Base-by-base conservation (phyloP, 1,140 invertebrate genomes). In the Drosophila pseudoobscura region DNA sequence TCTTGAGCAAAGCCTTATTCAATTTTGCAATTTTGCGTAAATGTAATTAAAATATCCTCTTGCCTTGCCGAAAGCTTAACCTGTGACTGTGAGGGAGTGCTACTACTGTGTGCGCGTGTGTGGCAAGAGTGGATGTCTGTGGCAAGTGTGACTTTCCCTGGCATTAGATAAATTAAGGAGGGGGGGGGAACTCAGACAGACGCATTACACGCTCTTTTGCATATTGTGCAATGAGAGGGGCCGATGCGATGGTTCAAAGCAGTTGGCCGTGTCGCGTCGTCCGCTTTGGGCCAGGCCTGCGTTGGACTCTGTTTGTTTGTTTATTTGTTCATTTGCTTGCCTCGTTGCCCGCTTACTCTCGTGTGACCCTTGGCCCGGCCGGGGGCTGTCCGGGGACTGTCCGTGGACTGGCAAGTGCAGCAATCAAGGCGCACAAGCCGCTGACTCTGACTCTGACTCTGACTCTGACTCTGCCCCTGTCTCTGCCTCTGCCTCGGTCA, bases 41-140 rank as follows among this genome's bases (percentile, higher is more conserved):
- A 85, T 85, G 80, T 85, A 85, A 85, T 85, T 85, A 85, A 85
- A 85, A 87, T 87, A 85, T 78, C 82, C 82, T 68, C 85, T 87
- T 43, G 65, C 43, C 44, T 44, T 41, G 69, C 73, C 78, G 58
- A 87, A 80, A 80, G 71, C 60, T 75, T 70, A 61, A 75, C 64
- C 79, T 87, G 64, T 63, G 49, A 45, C 79, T 87, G 61, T 63
- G 47, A 43, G 49, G 47, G 41, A 26, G 17, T 20, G 20, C 20
- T 2, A 20, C 20, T 20, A 20, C 20, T 20, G 20, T 20, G 20
- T 20, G 17, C 17, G 17, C 17, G 17, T 17, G 20, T 20, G 20
- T 20, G 20, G 20, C 20, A 20, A 20, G 20, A 20, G 20, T 20
- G 9, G 29, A 41, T 68, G 31, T 24, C 31, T 24, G 63, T 5